phyloP scores from a whole-genome alignment of 1,140 invertebrate genomes.

The Tetramorium simillimum region DNA sequence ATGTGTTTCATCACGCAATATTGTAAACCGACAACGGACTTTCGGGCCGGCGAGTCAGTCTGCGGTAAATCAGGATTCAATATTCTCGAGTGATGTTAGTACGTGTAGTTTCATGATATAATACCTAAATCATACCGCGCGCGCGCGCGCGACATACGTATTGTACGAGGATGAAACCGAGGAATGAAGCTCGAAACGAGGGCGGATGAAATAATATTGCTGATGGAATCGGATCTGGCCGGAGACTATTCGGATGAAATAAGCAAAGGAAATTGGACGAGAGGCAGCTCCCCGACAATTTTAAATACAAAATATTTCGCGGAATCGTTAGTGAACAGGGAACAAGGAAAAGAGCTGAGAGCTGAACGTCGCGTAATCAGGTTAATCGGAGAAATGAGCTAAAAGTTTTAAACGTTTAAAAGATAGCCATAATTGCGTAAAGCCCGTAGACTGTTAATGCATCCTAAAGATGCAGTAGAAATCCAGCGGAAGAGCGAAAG shows the following conservation, averaged over 20 bases:
- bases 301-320: slow-evolving; percentile 70
- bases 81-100: slow-evolving; percentile 61
- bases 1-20: slow-evolving; percentile 15
- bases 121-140: slow-evolving; percentile 70
- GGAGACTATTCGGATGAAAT: slow-evolving; percentile 55
- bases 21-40: slow-evolving; percentile 37
- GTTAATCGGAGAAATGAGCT: slow-evolving; percentile 15
- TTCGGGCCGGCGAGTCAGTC: slow-evolving; percentile 37
- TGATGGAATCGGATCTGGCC: slow-evolving; percentile 69
- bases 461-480: neutral
- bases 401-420: neutral
- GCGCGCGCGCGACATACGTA: slow-evolving; percentile 67
- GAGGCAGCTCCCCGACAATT: slow-evolving; percentile 56
- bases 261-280: slow-evolving; percentile 68
- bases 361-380: slow-evolving; percentile 4
- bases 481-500: no score
- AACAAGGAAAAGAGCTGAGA: neutral
- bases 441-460: neutral
- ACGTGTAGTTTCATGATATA: slow-evolving; percentile 62
- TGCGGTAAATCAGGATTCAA: slow-evolving; percentile 58
- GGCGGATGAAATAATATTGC: slow-evolving; percentile 72
- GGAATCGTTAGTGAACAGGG: slow-evolving; percentile 42
- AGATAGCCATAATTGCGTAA: neutral
- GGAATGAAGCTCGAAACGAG: slow-evolving; percentile 58
- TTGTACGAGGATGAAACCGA: slow-evolving; percentile 65